Evolutionary conservation across 2,113 vertebrate genomes (phyloP).

Genomic region (Chloropsis hardwickii): DNA sequence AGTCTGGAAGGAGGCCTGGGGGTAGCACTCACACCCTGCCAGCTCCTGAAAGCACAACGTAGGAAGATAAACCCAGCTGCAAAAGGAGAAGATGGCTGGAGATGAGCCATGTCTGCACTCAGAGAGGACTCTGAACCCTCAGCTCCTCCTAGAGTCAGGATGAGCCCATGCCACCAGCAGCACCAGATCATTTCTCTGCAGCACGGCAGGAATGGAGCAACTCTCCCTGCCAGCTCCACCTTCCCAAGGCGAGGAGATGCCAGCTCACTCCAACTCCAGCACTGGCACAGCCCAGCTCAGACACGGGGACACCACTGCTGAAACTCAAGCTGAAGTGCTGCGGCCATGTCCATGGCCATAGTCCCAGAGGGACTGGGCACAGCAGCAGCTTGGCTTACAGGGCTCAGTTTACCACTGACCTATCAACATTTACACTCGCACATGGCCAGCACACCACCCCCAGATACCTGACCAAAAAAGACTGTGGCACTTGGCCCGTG

Average conservation of each 20-base stretch:
- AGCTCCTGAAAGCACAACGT: background rate
- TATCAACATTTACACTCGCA: background rate
- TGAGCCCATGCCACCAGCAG: background rate
- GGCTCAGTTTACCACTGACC: constrained; percentile 8
- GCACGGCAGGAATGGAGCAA: background rate
- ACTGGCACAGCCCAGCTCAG: background rate
- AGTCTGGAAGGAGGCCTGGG: background rate
- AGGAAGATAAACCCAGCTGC: background rate
- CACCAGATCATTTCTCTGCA: background rate
- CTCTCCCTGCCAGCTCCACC: background rate
- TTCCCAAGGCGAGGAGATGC: background rate
- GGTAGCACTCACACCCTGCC: background rate
- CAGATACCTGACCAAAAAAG: constrained; percentile 52
- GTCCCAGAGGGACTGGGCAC: rapidly evolving
- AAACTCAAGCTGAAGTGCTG: background rate
- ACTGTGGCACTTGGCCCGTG: background rate
- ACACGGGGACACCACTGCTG: rapidly evolving
- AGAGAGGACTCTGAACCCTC: background rate
- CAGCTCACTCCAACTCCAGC: rapidly evolving
- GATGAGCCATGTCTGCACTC: background rate
- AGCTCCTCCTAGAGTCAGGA: background rate
- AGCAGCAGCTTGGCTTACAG: background rate
- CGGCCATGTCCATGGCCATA: rapidly evolving
- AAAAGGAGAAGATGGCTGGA: background rate
- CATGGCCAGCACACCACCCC: background rate